phyloP scores from a whole-genome alignment of 2,797 vertebrate species.

The Sebastes itinus region DNA sequence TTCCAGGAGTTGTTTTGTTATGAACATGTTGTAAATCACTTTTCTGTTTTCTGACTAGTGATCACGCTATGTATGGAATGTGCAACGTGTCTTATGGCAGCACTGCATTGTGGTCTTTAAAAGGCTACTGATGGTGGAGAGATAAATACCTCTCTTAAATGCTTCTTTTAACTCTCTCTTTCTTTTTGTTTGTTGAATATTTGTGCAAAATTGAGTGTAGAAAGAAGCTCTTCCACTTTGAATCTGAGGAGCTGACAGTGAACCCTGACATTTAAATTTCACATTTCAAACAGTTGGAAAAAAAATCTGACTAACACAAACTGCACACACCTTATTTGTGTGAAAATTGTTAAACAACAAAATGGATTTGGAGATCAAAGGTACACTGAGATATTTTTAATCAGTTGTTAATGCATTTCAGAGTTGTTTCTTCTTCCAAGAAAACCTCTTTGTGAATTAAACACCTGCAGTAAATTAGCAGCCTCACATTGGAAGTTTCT shows the following conservation, averaged over 20 bases:
- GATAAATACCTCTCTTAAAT: not conserved
- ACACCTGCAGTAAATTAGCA: not conserved
- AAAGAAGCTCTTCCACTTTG: not conserved
- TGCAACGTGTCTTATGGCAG: not conserved
- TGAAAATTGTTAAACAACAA: not conserved
- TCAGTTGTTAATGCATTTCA: not conserved
- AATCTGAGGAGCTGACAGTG: not conserved
- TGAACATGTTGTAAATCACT: not conserved
- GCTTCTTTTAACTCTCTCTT: not conserved
- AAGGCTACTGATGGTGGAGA: not conserved
- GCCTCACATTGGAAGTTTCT: not conserved
- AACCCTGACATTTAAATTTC: not conserved
- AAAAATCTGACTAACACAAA: not conserved
- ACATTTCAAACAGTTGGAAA: not conserved
- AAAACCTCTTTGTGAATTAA: not conserved
- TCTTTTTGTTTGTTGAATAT: not conserved
- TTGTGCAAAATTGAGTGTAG: not conserved
- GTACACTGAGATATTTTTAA: not conserved
- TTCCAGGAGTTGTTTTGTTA: not conserved
- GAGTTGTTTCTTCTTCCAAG: not conserved
- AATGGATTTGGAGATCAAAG: not conserved
- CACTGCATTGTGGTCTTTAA: not conserved
- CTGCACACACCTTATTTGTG: not conserved
- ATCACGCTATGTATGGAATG: not conserved
- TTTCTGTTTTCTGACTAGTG: slow-evolving; percentile 1